Conservation (phyloP, 2,797 vertebrate genomes). For the Oryzias dopingdopingensis region DNA sequence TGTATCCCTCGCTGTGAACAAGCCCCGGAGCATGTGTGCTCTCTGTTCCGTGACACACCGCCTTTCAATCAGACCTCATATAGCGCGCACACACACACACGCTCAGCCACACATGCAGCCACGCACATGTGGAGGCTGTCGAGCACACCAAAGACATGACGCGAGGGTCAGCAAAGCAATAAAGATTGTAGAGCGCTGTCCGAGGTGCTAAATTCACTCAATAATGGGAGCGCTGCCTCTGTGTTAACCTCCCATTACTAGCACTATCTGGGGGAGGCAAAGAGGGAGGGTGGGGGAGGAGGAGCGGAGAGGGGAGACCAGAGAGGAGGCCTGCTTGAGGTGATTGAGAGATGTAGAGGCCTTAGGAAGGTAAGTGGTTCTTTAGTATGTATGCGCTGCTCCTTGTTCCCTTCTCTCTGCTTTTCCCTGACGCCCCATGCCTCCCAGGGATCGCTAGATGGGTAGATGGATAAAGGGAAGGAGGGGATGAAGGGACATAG, state of each 20-base stretch:
- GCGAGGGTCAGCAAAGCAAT: constrained; percentile 99
- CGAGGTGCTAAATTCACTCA: constrained; percentile 99
- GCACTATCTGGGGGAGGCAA: constrained; percentile 82
- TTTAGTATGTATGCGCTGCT: constrained; percentile 81
- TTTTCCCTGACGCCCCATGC: constrained; percentile 65
- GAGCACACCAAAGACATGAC: constrained; percentile 90
- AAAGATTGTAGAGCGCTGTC: constrained; percentile 98
- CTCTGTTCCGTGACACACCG: constrained; percentile 97
- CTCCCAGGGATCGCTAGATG: constrained; percentile 77
- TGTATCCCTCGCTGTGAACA: constrained; percentile 92
- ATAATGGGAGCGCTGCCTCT: constrained; percentile 97
- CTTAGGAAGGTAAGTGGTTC: constrained; percentile 81
- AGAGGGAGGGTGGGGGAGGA: constrained; percentile 28
- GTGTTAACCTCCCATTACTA: constrained; percentile 99
- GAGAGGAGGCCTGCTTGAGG: constrained; percentile 70
- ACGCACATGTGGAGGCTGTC: constrained; percentile 63
- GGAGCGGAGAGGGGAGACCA: constrained; percentile 45
- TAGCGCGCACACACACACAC: constrained; percentile 55
- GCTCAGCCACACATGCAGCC: constrained; percentile 29
- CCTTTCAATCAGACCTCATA: constrained; percentile 95
- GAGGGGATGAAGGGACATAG: constrained; percentile 14
- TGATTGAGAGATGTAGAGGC: constrained; percentile 77
- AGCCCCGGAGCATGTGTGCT: constrained; percentile 95
- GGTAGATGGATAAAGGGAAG: constrained; percentile 65
- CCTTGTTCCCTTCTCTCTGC: constrained; percentile 63